A percentile compares a stretch with the other conserved stretches of the same genome.
These are phyloP conservation scores for Mythimna loreyi DNA, from an alignment of 2,888 invertebrate genomes.

Conservation along the genomic window DNA sequence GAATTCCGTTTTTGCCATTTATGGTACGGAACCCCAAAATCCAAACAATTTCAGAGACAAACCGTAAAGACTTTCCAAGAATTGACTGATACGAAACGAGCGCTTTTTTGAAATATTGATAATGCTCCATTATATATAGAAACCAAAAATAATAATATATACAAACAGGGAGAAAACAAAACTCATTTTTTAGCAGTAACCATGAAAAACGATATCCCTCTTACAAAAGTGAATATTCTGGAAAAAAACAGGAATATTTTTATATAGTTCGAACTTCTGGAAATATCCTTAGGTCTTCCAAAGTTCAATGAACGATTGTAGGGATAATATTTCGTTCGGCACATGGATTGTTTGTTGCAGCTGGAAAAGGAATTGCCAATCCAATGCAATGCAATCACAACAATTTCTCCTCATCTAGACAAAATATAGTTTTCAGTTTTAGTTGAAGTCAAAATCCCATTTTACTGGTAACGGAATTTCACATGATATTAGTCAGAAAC, in stretches of 20 bases:
- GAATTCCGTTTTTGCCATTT: too few relatives aligned
- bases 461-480: neutral
- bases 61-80: conserved; percentile 1
- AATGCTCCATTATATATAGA: too few relatives aligned
- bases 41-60: neutral
- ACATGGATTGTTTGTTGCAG: neutral
- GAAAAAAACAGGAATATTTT: neutral
- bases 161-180: too few relatives aligned
- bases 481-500: neutral
- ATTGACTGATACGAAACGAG: neutral
- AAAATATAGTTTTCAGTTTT: conserved; percentile 12
- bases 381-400: conserved; percentile 2
- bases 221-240: conserved; percentile 17
- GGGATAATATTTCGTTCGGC: conserved; percentile 4
- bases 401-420: conserved; percentile 1
- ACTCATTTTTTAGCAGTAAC: conserved; percentile 8
- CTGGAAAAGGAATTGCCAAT: neutral
- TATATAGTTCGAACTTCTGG: neutral
- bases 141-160: too few relatives aligned
- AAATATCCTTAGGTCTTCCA: neutral
- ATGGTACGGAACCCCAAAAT: neutral
- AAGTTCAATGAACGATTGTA: neutral
- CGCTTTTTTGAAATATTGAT: neutral
- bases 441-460: neutral
- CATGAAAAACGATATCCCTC: conserved; percentile 12